Evolutionary conservation across 2,113 vertebrate genomes (phyloP).

Genomic region (Theristicus caerulescens): DNA sequence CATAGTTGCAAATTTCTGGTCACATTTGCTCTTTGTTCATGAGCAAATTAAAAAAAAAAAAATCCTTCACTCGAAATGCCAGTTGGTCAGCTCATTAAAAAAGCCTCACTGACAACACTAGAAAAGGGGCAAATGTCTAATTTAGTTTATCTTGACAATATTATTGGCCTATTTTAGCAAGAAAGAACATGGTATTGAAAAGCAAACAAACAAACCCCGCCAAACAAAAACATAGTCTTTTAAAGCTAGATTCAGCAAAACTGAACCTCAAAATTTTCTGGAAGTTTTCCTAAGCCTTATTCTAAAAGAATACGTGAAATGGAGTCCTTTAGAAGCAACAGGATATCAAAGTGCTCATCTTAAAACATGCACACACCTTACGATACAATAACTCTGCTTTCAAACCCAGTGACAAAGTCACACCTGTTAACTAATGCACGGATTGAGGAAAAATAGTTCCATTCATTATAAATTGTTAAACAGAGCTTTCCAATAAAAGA

Average conservation of each 20-base stretch:
- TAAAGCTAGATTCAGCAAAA: background rate
- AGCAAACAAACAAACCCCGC: background rate
- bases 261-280: background rate
- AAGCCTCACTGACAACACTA: background rate
- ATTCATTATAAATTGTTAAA: background rate
- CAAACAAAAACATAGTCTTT: background rate
- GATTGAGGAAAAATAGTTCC: background rate
- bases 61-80: background rate
- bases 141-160: background rate
- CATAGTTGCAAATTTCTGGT: background rate
- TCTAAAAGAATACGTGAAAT: background rate
- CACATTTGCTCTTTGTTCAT: background rate
- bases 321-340: background rate
- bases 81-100: conserved; percentile 32
- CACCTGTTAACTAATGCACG: background rate
- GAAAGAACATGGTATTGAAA: background rate
- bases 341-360: background rate
- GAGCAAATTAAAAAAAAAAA: background rate
- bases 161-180: background rate
- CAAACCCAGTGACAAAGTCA: background rate
- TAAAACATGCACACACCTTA: background rate
- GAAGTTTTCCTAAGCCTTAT: background rate
- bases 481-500: background rate
- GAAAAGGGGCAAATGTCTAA: background rate
- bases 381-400: background rate